Evolutionary conservation across 2,113 vertebrate genomes (phyloP), one percentile per base, ranked within the genome.

Genomic region (Oxygymnocypris stewartii): DNA sequence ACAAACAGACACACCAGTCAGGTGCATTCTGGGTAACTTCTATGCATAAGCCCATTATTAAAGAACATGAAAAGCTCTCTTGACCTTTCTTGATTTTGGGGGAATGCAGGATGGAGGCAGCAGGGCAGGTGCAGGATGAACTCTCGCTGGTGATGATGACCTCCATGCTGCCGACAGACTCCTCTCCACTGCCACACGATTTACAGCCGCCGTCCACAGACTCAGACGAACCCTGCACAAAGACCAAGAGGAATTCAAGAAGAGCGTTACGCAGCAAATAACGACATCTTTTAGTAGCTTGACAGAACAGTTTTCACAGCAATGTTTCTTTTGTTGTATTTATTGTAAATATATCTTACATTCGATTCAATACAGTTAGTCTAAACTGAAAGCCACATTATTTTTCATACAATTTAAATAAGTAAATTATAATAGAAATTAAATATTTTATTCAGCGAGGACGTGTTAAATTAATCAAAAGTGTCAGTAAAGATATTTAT

Each of bases 61-160:
- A n/a, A 23, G 54, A 23, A 59, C 23, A 57, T 2, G 6, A 23
- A 23, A 20, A 78, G 13, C 31, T 13, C 16, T 8, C 13, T 18
- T 1, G 92, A 98, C 97, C 97, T 94, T 95, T 98, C 92, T 97
- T 97, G 84, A 94, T 95, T 95, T 96, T 96, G 82, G 96, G 95
- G n/a, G 96, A 97, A 73, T 93, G 94, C 93, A 96, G 93, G 76
- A 96, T 96, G 90, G 93, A 93, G 84, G 93, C 91, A 63, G 94
- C 93, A 65, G 96, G 94, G 92, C 97, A 99, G 87, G 92, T 97
- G 91, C 96, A 99, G 14, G 97, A 95, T 57, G 95, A 93, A 88
- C 86, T 94, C 88, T 95, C 95, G n/a, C 92, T 96, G 88, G 94
- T 92, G 57, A 96, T 94, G 16, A 95, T 93, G 61, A 96, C 95